phyloP scores from a whole-genome alignment of 2,113 vertebrate species.

The Limanda limanda region DNA sequence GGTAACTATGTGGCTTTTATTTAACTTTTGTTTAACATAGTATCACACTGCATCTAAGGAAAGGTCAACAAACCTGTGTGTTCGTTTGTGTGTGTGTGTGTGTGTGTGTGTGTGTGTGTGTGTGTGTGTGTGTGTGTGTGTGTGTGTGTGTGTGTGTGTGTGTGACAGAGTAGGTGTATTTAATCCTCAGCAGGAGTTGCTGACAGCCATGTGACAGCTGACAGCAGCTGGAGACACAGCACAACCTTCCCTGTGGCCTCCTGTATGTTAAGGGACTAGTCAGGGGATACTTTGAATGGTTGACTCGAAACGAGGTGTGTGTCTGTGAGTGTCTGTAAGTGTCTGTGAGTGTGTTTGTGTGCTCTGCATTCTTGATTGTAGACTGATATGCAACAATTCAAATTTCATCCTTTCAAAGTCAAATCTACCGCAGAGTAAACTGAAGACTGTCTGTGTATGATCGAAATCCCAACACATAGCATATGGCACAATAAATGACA shows the following conservation, averaged over 20 bases:
- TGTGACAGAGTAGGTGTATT: conserved; percentile 21
- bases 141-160: background rate
- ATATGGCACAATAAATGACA: too few species aligned
- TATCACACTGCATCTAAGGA: too few species aligned
- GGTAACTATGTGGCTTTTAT: too few species aligned
- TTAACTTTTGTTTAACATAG: too few species aligned
- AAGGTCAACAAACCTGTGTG: background rate
- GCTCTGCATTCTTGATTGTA: background rate
- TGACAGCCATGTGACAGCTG: conserved; percentile 72
- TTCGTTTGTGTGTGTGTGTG: background rate
- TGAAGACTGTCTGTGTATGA: too few species aligned
- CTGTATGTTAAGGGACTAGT: conserved; percentile 19
- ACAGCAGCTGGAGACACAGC: conserved; percentile 70
- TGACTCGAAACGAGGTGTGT: background rate
- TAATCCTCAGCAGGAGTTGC: conserved; percentile 54
- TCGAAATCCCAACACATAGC: too few species aligned
- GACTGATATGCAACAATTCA: too few species aligned
- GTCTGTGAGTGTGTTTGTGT: background rate
- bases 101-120: too few species aligned
- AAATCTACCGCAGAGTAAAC: too few species aligned
- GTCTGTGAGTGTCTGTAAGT: background rate
- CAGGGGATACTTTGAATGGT: conserved; percentile 6
- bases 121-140: background rate
- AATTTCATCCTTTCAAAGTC: too few species aligned
- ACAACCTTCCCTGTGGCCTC: conserved; percentile 31